Conservation (phyloP, 2,888 invertebrate genomes). For the Cacoxenus indagator region DNA sequence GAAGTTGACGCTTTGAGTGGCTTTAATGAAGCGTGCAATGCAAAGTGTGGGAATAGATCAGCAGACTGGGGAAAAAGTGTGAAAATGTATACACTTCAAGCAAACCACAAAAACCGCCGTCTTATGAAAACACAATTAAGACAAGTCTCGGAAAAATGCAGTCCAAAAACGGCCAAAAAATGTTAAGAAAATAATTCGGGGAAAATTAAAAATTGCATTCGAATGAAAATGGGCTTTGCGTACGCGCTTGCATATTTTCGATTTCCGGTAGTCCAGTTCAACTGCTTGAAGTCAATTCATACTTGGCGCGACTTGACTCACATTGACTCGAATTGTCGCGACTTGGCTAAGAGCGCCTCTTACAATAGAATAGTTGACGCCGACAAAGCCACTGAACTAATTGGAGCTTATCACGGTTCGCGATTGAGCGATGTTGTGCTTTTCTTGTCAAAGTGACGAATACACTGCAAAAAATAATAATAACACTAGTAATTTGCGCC, state of each 20-base stretch:
- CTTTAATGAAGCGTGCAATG: neutral
- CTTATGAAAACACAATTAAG: constrained; percentile 32
- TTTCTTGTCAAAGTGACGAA: constrained; percentile 26
- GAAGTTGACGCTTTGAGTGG: constrained; percentile 31
- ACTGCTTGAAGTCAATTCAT: too few species aligned
- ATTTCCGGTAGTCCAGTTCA: constrained; percentile 38
- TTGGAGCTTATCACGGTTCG: constrained; percentile 41
- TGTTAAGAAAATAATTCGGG: constrained; percentile 9
- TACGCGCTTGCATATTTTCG: constrained; percentile 19
- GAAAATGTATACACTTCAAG: constrained; percentile 13
- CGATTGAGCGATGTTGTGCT: constrained; percentile 27
- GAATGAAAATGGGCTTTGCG: constrained; percentile 23
- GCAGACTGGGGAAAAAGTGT: neutral
- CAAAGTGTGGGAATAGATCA: neutral
- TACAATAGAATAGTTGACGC: too few species aligned
- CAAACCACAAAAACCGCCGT: constrained; percentile 33
- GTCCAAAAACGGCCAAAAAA: constrained; percentile 14
- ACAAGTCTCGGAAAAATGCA: constrained; percentile 21
- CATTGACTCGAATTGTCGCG: too few species aligned
- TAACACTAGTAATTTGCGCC: neutral
- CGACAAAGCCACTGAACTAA: constrained; percentile 35
- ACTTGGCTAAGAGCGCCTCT: too few species aligned
- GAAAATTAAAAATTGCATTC: neutral
- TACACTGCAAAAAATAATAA: neutral
- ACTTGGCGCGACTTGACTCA: too few species aligned